phyloP scores from a whole-genome alignment of 2,113 vertebrate genomes.

The Lontra canadensis region DNA sequence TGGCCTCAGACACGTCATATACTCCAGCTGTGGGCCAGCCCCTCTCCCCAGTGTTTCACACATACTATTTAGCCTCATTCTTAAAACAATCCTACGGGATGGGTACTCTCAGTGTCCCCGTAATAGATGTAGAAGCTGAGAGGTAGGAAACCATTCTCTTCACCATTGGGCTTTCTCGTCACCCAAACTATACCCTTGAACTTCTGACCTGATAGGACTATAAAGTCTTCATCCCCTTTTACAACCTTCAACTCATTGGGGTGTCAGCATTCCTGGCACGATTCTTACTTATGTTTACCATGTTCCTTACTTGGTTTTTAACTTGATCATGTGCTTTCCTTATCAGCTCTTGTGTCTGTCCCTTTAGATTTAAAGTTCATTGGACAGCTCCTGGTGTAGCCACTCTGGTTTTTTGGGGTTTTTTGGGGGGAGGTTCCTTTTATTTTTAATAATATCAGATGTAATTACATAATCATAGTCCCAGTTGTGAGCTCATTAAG shows the following conservation, averaged over 20 bases:
- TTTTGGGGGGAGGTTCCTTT: too few relatives aligned
- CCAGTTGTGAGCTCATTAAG: not conserved
- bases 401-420: not conserved
- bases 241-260: not conserved
- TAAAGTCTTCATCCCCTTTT: not conserved
- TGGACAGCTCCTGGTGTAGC: not conserved
- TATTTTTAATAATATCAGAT: not conserved
- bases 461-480: not conserved
- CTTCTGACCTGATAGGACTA: not conserved
- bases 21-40: not conserved
- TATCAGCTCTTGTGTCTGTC: not conserved
- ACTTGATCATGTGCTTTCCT: not conserved
- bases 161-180: not conserved
- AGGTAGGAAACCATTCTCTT: not conserved
- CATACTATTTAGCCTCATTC: not conserved
- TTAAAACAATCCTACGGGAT: not conserved
- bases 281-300: not conserved
- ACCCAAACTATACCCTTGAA: not conserved
- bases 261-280: not conserved
- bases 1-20: fast-evolving
- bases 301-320: not conserved
- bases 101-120: not conserved
- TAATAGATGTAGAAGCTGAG: not conserved
- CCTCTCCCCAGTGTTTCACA: not conserved
- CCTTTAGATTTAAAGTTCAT: not conserved